Base-by-base conservation (phyloP, 2,113 vertebrate species). In the Noctilio leporinus region DNA sequence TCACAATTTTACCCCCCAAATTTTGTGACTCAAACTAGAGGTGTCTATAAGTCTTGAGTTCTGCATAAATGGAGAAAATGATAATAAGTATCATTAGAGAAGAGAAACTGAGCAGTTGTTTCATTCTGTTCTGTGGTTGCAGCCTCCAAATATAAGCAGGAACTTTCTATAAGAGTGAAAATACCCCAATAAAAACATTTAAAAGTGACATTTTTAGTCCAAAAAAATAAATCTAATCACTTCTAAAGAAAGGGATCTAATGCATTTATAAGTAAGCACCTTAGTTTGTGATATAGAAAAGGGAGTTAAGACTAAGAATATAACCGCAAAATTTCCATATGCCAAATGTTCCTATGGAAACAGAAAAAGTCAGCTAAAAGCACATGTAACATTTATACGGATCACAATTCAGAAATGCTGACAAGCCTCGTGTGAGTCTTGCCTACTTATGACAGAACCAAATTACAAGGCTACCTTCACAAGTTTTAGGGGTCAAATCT, bases 61-160 rank as follows among this genome's bases (percentile, higher is more conserved):
- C 89, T 85, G 40, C 57, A 45, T 77, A 73, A 94, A 86, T 92
- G 65, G 51, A 91, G 49, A 93, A 89, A 91, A 96, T 94, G 73
- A 93, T 91, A 94, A 81, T 85, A 64, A 69, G 80, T 91, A 87
- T 93, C 51, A 67, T 94, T 96, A 96, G 87, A 51, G 40, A 93
- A 33, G 35, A 95, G 57, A 51, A 57, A 28, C 8, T 6, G n/a
- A 47, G 43, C 64, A 15, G 4, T 92, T 91, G 93, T 96, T 95
- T 77, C 89, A 28, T 95, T 94, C 33, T 92, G 11, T n/a, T 91
- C 57, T 89, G 62, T 70, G 51, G n/a, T 40, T 91, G 55, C 47
- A n/a, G 14, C 70, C 70, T 85, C 81, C 78, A 96, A 89, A 86
- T 91, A 89, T 0, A 65, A 83, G 75, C 40, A 38, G 51, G 24